These are phyloP conservation scores for Nautilus pompilius DNA, from an alignment of 1,140 invertebrate genomes.

Conservation along the genomic window DNA sequence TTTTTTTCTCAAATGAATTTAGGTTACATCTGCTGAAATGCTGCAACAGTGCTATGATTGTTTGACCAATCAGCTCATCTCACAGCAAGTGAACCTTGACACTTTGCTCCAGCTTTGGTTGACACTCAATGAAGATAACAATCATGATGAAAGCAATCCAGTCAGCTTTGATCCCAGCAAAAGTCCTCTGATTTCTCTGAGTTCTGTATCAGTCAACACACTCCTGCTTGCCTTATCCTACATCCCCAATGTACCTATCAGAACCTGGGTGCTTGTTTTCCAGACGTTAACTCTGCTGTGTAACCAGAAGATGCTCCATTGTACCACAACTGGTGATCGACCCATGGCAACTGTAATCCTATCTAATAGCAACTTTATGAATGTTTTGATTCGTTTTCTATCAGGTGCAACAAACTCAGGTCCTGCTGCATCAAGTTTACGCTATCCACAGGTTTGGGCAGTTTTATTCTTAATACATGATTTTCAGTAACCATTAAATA, in stretches of 20 bases:
- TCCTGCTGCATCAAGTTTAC: slow-evolving; percentile 27
- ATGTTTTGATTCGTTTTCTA: slow-evolving; percentile 69
- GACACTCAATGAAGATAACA: slow-evolving; percentile 65
- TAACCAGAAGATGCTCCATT: slow-evolving; percentile 31
- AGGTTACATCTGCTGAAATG: slow-evolving; percentile 63
- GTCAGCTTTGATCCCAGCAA: slow-evolving; percentile 57
- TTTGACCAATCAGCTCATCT: slow-evolving; percentile 65
- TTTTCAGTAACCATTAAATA: too few relatives aligned
- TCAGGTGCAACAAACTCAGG: slow-evolving; percentile 60
- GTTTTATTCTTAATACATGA: background rate
- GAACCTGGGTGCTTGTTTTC: slow-evolving; percentile 73
- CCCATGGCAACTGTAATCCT: slow-evolving; percentile 64
- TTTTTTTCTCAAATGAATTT: too few relatives aligned
- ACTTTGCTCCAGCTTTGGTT: slow-evolving; percentile 80
- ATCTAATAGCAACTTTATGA: slow-evolving; percentile 68
- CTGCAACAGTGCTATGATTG: slow-evolving; percentile 69
- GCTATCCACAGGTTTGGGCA: slow-evolving; percentile 40
- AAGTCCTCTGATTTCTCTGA: slow-evolving; percentile 70
- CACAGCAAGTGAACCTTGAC: slow-evolving; percentile 68
- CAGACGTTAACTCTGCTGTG: slow-evolving; percentile 60
- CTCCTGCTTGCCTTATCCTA: slow-evolving; percentile 68
- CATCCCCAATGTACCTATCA: slow-evolving; percentile 65
- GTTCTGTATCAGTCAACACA: slow-evolving; percentile 67
- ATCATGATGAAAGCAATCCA: slow-evolving; percentile 16
- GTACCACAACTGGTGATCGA: slow-evolving; percentile 15